phyloP scores from a whole-genome alignment of 1,140 invertebrate species.

The Belonocnema kinseyi region DNA sequence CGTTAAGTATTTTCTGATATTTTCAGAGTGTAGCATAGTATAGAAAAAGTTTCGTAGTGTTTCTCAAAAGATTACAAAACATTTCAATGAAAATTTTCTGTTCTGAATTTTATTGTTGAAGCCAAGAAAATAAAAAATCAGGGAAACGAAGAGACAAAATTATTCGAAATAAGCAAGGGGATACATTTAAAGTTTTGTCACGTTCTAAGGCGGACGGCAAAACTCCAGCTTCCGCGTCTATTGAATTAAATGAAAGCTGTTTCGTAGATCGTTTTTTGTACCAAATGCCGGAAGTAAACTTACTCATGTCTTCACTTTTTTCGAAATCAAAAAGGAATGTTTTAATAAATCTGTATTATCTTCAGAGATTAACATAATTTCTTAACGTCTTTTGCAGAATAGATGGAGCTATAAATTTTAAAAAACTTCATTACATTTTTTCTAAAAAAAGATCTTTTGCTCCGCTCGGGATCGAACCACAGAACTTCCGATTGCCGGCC shows the following conservation, averaged over 20 bases:
- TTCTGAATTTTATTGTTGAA: too few relatives aligned
- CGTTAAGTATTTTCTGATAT: too few relatives aligned
- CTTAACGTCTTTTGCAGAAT: too few relatives aligned
- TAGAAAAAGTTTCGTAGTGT: background rate
- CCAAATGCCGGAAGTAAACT: background rate
- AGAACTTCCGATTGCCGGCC: too few relatives aligned
- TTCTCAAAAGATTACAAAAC: background rate
- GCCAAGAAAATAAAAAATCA: background rate
- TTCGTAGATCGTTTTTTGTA: background rate
- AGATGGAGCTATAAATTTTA: too few relatives aligned
- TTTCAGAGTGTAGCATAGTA: background rate
- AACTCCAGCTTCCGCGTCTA: conserved; percentile 12
- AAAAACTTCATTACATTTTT: too few relatives aligned
- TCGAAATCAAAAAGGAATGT: too few relatives aligned
- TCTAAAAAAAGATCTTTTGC: too few relatives aligned
- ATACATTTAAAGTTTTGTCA: conserved; percentile 26
- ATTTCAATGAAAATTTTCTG: too few relatives aligned
- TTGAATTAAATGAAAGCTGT: background rate
- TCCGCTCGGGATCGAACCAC: too few relatives aligned
- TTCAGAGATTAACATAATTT: too few relatives aligned
- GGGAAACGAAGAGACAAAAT: background rate
- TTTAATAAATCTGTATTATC: too few relatives aligned
- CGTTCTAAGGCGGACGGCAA: background rate
- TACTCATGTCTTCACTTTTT: background rate
- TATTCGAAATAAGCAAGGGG: background rate